Evolutionary conservation across 2,113 vertebrate genomes (phyloP), one percentile per base, ranked within the genome.

Genomic region (Labeo catla): DNA sequence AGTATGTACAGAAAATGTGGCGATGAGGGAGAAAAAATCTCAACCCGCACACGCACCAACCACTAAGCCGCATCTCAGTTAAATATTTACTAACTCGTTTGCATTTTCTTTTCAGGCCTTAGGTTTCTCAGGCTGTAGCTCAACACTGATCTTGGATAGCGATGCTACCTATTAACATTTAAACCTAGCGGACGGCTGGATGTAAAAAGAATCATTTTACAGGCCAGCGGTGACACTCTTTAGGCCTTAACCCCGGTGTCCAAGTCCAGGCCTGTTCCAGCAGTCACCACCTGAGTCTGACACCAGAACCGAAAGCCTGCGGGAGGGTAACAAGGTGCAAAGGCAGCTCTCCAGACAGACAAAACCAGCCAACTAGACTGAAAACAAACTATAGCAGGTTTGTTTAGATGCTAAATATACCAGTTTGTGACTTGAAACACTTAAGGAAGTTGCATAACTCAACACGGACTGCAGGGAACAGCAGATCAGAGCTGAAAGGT

Each of bases 141-240:
- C 34, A 83, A 54, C 84, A 86, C 74, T 68, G 76, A 79, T 79
- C 84, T 59, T 81, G 63, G 72, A 78, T 65, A 63, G 16, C 61
- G 84, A 87, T 88, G 81, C 86, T 78, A 82, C 85, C 84, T 65
- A 82, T 88, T 86, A 89, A 89, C 89, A 81, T 90, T 90, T 83
- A 88, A 90, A 89, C 61, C 86, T 78, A 85, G 76, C 54, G 45
- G 76, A 83, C 16, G 59, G 61, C 54, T 77, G 78, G 66, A 61
- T 84, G 88, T 86, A 78, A 74, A 45, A 77, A 90, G 87, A 84
- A 86, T 91, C 81, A 86, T 13, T 80, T 89, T 90, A 88, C 89
- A 86, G 65, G 68, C 59, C 61, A 86, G 65, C 49, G 72, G 76
- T 73, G 83, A 82, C 76, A 50, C 16, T 68, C 84, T 79, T 87